phyloP scores from a whole-genome alignment of 1,140 invertebrate genomes.

The Euwallacea fornicatus region DNA sequence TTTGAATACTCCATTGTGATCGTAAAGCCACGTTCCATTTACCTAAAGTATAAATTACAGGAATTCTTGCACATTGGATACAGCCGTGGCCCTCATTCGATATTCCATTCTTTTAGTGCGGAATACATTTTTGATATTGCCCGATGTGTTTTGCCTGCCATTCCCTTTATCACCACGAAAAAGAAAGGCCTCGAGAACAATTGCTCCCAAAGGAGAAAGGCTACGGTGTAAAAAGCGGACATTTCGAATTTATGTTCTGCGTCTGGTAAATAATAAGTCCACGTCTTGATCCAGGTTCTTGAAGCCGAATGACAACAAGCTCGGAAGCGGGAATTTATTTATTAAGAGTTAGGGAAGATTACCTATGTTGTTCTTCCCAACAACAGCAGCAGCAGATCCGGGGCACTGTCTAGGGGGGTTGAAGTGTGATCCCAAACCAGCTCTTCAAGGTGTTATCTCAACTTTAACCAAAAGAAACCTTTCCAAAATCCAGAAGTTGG shows the following conservation, averaged over 20 bases:
- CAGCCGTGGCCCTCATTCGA: constrained; percentile 34
- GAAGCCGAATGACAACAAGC: too few species aligned
- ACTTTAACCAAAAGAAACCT: too few species aligned
- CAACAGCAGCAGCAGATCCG: too few species aligned
- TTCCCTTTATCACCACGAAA: constrained; percentile 30
- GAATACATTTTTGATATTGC: constrained; percentile 37
- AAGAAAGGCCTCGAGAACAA: constrained; percentile 28
- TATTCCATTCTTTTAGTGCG: constrained; percentile 35
- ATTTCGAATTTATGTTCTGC: constrained; percentile 15
- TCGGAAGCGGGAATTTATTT: too few species aligned
- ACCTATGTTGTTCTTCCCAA: too few species aligned
- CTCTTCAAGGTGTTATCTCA: neutral
- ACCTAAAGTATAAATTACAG: constrained; percentile 28
- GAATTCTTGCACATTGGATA: constrained; percentile 28
- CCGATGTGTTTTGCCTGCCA: constrained; percentile 30
- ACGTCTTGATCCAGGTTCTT: too few species aligned
- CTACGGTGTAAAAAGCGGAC: constrained; percentile 25
- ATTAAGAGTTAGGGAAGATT: too few species aligned
- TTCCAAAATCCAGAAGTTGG: too few species aligned
- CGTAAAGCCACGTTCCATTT: constrained; percentile 19
- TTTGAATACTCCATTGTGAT: constrained; percentile 12
- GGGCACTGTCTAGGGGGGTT: neutral
- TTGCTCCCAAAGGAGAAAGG: constrained; percentile 27
- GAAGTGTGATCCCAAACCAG: neutral
- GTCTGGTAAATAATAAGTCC: constrained; percentile 9